A percentile compares a stretch with the other conserved stretches of the same genome.
Conservation (phyloP, 92 coral and sea anemone genomes). For the Zoanthus sociatus region DNA sequence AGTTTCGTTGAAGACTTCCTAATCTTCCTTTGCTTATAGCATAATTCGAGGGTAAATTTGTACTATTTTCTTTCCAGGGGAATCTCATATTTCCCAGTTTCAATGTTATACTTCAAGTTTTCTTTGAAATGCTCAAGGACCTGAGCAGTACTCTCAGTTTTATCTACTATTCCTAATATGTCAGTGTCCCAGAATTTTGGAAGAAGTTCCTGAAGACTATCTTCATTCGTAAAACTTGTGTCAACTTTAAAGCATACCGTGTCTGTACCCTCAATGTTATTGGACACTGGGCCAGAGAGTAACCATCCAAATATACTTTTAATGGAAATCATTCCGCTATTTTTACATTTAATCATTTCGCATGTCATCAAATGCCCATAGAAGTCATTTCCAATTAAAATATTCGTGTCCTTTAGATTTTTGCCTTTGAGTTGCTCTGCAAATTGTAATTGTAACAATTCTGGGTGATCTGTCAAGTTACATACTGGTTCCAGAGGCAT, state of each 20-base stretch:
- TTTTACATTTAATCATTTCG: constrained; percentile 22
- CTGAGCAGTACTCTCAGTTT: background rate
- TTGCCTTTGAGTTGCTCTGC: background rate
- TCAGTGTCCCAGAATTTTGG: constrained; percentile 40
- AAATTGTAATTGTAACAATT: background rate
- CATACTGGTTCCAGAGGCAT: background rate
- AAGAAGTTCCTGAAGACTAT: constrained; percentile 21
- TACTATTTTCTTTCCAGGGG: constrained; percentile 18
- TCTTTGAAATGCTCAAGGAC: constrained; percentile 5
- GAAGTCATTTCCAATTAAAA: background rate
- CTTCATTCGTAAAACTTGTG: constrained; percentile 4
- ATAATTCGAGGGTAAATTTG: constrained; percentile 9
- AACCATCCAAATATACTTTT: background rate
- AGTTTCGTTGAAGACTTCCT: constrained; percentile 8
- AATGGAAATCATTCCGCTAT: constrained; percentile 17
- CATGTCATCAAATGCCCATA: background rate
- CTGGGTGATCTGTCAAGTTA: background rate
- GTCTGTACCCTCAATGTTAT: constrained; percentile 3
- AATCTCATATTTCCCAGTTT: constrained; percentile 12
- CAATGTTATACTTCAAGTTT: constrained; percentile 16
- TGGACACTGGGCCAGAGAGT: constrained; percentile 3
- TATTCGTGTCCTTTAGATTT: background rate
- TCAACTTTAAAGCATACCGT: constrained; percentile 7
- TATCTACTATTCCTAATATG: constrained; percentile 6
- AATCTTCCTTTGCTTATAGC: constrained; percentile 6